Conservation (phyloP, 2,888 invertebrate genomes). For the Esperia sulphurella region DNA sequence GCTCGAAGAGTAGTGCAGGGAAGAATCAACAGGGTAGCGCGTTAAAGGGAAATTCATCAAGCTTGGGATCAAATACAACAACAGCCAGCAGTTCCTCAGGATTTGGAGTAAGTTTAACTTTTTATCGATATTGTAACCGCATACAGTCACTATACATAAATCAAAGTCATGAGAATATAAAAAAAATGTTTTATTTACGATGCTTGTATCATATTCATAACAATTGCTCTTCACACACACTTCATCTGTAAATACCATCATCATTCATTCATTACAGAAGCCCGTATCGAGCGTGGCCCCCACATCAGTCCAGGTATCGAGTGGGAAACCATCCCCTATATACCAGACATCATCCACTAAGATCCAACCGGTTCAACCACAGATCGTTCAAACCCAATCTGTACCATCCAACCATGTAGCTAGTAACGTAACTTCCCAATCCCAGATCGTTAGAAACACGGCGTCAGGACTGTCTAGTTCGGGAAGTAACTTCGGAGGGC, state of each 20-base stretch:
- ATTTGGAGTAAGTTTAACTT: slow-evolving; percentile 65
- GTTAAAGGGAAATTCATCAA: slow-evolving; percentile 65
- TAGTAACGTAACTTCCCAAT: slow-evolving; percentile 71
- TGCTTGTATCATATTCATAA: too few relatives aligned
- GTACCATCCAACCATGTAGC: slow-evolving; percentile 61
- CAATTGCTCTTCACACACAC: slow-evolving; percentile 26
- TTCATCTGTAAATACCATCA: slow-evolving; percentile 70
- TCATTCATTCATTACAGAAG: slow-evolving; percentile 82
- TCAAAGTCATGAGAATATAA: neutral
- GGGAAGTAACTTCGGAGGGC: slow-evolving; percentile 60
- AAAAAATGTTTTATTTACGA: neutral
- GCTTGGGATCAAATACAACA: slow-evolving; percentile 56
- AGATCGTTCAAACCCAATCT: slow-evolving; percentile 80
- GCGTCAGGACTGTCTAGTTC: slow-evolving; percentile 73
- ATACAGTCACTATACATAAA: neutral
- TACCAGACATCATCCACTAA: slow-evolving; percentile 90
- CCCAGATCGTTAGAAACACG: slow-evolving; percentile 74
- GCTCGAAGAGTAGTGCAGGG: slow-evolving; percentile 44
- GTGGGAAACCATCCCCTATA: slow-evolving; percentile 85
- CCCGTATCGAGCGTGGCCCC: slow-evolving; percentile 93
- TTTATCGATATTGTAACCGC: neutral
- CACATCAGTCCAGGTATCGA: slow-evolving; percentile 82
- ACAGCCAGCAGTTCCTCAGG: slow-evolving; percentile 63
- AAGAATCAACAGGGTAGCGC: slow-evolving; percentile 48
- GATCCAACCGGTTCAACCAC: slow-evolving; percentile 89